Evolutionary conservation across 92 coral and sea anemone genomes (phyloP).

Genomic region (Hydrozoanthus gracilis): DNA sequence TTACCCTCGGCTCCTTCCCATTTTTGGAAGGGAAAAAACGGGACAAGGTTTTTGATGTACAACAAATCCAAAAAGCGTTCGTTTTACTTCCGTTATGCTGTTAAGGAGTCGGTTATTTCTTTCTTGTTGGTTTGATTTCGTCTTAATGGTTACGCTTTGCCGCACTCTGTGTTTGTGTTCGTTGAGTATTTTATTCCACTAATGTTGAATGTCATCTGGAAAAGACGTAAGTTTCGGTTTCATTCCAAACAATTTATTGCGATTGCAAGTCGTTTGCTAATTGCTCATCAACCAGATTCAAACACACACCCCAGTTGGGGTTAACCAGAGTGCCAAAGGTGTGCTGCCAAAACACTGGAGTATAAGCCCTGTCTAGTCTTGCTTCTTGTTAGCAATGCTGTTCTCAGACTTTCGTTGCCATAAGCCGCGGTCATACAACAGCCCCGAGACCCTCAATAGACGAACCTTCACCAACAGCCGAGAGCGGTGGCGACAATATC

Average conservation of each 20-base stretch:
- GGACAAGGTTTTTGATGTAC: too few species aligned
- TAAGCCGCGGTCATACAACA: not conserved
- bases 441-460: not conserved
- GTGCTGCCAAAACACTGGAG: not conserved
- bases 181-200: not conserved
- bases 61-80: too few species aligned
- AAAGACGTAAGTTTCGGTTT: constrained; percentile 11
- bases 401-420: constrained; percentile 28
- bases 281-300: constrained; percentile 22
- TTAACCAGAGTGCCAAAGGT: not conserved
- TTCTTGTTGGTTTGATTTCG: not conserved
- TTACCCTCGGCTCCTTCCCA: too few species aligned
- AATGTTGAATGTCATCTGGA: constrained; percentile 16
- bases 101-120: too few species aligned
- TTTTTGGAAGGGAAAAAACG: too few species aligned
- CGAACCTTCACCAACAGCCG: constrained; percentile 83
- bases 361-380: not conserved
- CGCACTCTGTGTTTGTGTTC: not conserved
- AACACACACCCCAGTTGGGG: constrained; percentile 1
- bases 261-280: constrained; percentile 24
- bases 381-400: not conserved
- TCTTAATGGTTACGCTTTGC: not conserved
- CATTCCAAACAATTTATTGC: constrained; percentile 46
- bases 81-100: too few species aligned
- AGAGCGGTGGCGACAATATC: constrained; percentile 88